These are phyloP conservation scores for Alloplasta piceator DNA, from an alignment of 2,888 invertebrate genomes.

Conservation along the genomic window DNA sequence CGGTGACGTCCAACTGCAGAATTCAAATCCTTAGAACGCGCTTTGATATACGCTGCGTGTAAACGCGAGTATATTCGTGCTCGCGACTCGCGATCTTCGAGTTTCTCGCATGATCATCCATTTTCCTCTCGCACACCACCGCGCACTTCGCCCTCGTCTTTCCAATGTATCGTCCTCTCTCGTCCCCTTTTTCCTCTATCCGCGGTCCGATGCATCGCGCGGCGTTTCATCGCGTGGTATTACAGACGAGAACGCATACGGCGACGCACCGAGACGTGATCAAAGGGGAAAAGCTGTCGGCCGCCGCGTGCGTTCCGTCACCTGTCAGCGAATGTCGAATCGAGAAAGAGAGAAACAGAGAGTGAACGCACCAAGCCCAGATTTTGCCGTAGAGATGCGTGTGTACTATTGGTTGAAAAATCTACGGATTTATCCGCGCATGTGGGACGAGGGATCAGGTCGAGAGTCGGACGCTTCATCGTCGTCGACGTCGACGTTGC, in stretches of 20 bases:
- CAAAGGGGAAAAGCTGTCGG: constrained; percentile 62
- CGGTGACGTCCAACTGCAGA: background rate
- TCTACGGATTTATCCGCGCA: background rate
- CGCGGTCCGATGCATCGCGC: constrained; percentile 9
- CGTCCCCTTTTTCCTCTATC: background rate
- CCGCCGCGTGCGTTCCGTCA: constrained; percentile 62
- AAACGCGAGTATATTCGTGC: background rate
- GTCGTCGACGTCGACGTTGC: too few relatives aligned
- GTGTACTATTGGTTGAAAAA: constrained; percentile 8
- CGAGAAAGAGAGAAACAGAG: constrained; percentile 9
- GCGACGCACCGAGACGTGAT: constrained; percentile 62
- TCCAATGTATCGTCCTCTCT: background rate
- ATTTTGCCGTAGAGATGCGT: background rate
- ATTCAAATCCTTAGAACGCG: constrained; percentile 16
- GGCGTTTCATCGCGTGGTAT: constrained; percentile 55
- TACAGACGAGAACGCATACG: constrained; percentile 52
- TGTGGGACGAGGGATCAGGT: constrained; percentile 27
- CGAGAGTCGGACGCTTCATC: constrained; percentile 36
- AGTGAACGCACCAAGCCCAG: background rate
- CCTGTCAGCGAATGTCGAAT: constrained; percentile 60
- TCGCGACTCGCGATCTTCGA: constrained; percentile 11
- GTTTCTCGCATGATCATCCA: constrained; percentile 10
- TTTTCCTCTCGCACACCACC: background rate
- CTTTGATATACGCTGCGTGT: constrained; percentile 1
- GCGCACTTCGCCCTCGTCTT: constrained; percentile 8